Evolutionary conservation across 2,797 vertebrate genomes (phyloP), one percentile per base, ranked within the genome.

Genomic region (Luscinia luscinia): DNA sequence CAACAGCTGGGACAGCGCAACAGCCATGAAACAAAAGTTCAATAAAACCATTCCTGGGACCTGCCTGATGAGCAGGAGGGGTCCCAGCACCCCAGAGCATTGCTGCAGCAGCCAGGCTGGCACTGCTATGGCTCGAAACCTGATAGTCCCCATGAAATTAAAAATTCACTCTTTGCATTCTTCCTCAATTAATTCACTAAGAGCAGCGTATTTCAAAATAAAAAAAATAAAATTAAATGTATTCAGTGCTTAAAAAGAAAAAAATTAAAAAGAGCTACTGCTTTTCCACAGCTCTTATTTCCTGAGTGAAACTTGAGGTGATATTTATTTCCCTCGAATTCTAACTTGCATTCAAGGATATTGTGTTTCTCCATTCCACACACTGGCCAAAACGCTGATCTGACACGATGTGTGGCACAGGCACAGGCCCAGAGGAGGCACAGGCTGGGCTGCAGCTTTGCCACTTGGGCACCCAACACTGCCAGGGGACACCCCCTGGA

Each of bases 1-100:
- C 73, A 87, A 26, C 95, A 96, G 95, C 93, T 95, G 95, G 90
- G 83, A 46, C 48, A 81, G 75, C 48, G 90, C 86, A 82, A 14
- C n/a, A 45, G 54, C 54, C 28, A 68, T 45, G 66, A 64, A 75
- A 90, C 20, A 38, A 38, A 87, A 90, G 59, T 81, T 73, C 38
- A 94, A 27, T 66, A 27, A 66, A 93, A 67, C 46, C 76, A 82
- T 87, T 21, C 32, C 61, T 15, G 12, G 49, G 89, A 76, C 87
- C 78, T 90, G 63, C 59, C 15, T 12, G 36, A 12, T 2, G 30
- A 21, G 5, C 28, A 89, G 88, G 45, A 85, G 73, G 70, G 73
- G 76, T 22, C 15, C 15, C 2, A 0, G 74, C 73, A 84, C 20
- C 84, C 16, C 2, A 0, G 23, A 54, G 20, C 24, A 20, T 4